These are phyloP conservation scores for Hymenopus coronatus DNA, from an alignment of 2,888 invertebrate genomes.

Conservation along the genomic window DNA sequence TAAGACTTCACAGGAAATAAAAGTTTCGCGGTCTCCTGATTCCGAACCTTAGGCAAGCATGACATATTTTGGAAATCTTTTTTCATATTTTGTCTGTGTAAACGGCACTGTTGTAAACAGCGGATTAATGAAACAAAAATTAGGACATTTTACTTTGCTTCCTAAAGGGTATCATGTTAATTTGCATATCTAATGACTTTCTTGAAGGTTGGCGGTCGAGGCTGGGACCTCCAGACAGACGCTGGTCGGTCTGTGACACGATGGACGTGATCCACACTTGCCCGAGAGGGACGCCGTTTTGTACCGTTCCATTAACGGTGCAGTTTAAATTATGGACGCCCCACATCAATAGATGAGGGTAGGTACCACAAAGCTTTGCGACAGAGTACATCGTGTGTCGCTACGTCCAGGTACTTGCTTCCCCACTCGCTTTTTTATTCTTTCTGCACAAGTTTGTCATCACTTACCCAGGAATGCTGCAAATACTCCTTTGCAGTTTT, in stretches of 20 bases:
- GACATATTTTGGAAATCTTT: too few species aligned
- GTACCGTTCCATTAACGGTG: conserved; percentile 18
- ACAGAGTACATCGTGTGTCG: not conserved
- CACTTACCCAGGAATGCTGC: not conserved
- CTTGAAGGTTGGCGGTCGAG: not conserved
- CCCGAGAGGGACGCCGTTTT: not conserved
- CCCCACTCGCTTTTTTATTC: not conserved
- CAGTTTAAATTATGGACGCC: conserved; percentile 30
- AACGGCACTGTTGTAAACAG: too few species aligned
- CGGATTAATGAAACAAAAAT: too few species aligned
- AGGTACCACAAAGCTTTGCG: conserved; percentile 9
- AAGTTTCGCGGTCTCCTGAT: too few species aligned
- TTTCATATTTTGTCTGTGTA: too few species aligned
- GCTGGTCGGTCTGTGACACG: not conserved
- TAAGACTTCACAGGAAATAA: too few species aligned
- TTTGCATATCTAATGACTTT: not conserved
- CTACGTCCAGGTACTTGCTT: not conserved
- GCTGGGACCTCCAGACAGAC: not conserved
- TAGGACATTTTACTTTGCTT: too few species aligned
- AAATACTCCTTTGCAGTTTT: not conserved
- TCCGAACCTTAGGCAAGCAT: too few species aligned
- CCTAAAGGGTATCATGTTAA: too few species aligned
- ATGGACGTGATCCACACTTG: conserved; percentile 6
- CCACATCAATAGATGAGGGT: conserved; percentile 13
- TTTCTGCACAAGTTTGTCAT: not conserved